Evolutionary conservation across 1,140 invertebrate species (phyloP).

Genomic region (Halyomorpha halys): DNA sequence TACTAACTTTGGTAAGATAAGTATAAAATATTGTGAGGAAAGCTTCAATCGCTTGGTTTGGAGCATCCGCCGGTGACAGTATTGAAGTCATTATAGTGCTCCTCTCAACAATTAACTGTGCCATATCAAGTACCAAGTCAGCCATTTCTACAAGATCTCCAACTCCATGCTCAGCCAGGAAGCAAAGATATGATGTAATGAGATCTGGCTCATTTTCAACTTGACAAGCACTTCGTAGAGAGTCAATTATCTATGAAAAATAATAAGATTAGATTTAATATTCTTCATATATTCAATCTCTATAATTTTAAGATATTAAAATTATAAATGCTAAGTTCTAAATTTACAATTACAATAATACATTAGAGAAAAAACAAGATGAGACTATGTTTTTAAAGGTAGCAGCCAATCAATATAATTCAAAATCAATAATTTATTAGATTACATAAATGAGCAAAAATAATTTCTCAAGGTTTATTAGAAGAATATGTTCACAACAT

Average conservation of each 20-base stretch:
- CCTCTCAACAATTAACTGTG: constrained; percentile 86
- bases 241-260: constrained; percentile 41
- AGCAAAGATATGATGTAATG: constrained; percentile 81
- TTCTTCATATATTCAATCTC: background rate
- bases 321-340: too few species aligned
- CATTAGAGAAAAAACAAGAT: too few species aligned
- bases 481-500: too few species aligned
- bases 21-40: constrained; percentile 67
- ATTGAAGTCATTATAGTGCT: constrained; percentile 77
- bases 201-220: constrained; percentile 78
- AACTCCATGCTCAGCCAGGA: constrained; percentile 61
- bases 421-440: too few species aligned
- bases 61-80: constrained; percentile 51
- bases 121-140: constrained; percentile 66
- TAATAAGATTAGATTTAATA: background rate
- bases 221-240: constrained; percentile 71
- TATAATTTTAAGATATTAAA: too few species aligned
- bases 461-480: too few species aligned
- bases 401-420: too few species aligned
- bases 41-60: constrained; percentile 56
- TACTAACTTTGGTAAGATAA: constrained; percentile 56
- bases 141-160: constrained; percentile 41
- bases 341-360: too few species aligned
- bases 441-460: too few species aligned
- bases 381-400: too few species aligned